phyloP scores from a whole-genome alignment of 2,113 vertebrate species.

The Protomyctophum bolini region DNA sequence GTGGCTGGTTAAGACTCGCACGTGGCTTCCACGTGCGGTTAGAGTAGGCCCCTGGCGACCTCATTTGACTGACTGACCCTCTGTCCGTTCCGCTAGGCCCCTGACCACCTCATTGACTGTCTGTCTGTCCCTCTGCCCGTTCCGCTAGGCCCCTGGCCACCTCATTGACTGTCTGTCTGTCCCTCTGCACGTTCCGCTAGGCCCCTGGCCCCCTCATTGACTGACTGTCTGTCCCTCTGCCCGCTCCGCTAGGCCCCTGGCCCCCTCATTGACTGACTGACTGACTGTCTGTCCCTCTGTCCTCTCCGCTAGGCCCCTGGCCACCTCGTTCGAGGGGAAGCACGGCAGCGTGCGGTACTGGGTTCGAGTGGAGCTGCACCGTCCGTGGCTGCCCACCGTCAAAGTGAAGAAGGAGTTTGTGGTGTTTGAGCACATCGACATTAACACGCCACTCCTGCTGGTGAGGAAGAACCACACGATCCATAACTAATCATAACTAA shows the following conservation, averaged over 20 bases:
- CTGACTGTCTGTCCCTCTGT: slow-evolving; percentile 52
- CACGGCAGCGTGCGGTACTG: slow-evolving; percentile 98
- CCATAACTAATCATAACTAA: no score
- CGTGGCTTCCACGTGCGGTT: slow-evolving; percentile 14
- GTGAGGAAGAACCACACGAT: slow-evolving; percentile 73
- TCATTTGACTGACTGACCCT: slow-evolving; percentile 88
- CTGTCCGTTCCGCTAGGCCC: no score
- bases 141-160: slow-evolving; percentile 95
- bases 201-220: no score
- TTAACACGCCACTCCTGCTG: slow-evolving; percentile 99
- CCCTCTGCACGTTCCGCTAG: no score
- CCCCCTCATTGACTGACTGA: slow-evolving; percentile 80
- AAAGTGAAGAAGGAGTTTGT: slow-evolving; percentile 99
- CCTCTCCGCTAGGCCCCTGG: slow-evolving; percentile 89
- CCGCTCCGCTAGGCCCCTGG: no score
- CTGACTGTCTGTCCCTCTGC: no score
- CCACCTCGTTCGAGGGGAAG: slow-evolving; percentile 99
- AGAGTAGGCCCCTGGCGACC: slow-evolving; percentile 99
- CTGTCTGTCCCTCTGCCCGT: slow-evolving; percentile 2
- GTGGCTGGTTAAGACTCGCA: no score
- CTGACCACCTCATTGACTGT: no score
- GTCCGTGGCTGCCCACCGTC: slow-evolving; percentile 95
- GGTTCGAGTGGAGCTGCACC: slow-evolving; percentile 97
- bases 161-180: slow-evolving; percentile 91
- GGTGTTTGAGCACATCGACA: slow-evolving; percentile 99